phyloP scores from a whole-genome alignment of 2,797 vertebrate genomes.

The Helostoma temminkii region DNA sequence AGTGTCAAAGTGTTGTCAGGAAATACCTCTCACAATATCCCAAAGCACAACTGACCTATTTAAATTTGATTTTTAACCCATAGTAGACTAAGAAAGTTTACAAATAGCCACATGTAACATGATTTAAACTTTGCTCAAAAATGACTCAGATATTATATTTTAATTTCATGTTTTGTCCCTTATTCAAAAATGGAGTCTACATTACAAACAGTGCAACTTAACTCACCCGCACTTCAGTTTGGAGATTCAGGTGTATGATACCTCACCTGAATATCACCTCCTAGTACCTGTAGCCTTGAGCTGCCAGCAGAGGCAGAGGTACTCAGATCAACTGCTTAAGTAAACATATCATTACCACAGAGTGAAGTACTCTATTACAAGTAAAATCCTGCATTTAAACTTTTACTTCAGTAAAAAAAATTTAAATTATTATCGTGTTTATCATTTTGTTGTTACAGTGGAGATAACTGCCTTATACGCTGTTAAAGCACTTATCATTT shows the following conservation, averaged over 20 bases:
- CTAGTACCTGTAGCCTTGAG: too few species aligned
- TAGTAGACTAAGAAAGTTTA: neutral
- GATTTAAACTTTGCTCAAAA: neutral
- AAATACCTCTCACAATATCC: neutral
- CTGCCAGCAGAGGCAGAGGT: neutral
- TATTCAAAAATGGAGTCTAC: neutral
- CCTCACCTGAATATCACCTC: too few species aligned
- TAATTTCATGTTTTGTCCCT: neutral
- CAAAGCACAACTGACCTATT: neutral
- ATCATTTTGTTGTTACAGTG: too few species aligned
- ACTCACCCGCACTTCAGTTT: neutral
- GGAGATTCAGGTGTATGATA: neutral
- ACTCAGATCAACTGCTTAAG: too few species aligned
- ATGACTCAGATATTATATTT: neutral
- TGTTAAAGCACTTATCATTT: too few species aligned
- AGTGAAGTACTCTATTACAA: too few species aligned
- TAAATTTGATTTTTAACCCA: too few species aligned
- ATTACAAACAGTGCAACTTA: conserved; percentile 1
- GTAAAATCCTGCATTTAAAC: too few species aligned
- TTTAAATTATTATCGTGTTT: too few species aligned
- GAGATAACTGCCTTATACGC: too few species aligned
- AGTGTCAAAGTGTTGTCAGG: neutral
- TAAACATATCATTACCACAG: too few species aligned
- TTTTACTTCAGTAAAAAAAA: too few species aligned
- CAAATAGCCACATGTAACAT: neutral